These are phyloP conservation scores for Pseudomugil tenellus DNA, from an alignment of 2,797 vertebrate species.

Conservation along the genomic window DNA sequence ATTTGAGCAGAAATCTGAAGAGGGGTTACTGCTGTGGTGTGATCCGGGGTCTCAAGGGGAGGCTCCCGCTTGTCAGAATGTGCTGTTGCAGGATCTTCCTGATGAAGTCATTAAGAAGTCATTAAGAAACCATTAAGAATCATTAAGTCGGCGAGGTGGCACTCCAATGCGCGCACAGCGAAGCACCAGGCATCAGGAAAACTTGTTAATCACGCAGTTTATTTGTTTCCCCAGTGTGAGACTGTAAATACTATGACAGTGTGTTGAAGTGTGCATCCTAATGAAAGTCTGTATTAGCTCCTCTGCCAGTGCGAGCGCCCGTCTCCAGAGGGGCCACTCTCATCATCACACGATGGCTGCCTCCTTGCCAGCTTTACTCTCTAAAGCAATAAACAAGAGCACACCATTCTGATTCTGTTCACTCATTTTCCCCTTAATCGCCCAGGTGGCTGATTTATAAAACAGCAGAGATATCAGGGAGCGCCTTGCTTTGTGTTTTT, in stretches of 20 bases:
- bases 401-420: slow-evolving; percentile 56
- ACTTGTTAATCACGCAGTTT: slow-evolving; percentile 86
- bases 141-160: slow-evolving; percentile 84
- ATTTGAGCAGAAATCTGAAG: slow-evolving; percentile 65
- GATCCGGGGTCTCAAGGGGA: slow-evolving; percentile 75
- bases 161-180: slow-evolving; percentile 66
- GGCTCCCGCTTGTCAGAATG: slow-evolving; percentile 75
- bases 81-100: slow-evolving; percentile 82
- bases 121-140: slow-evolving; percentile 87
- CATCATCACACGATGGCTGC: slow-evolving; percentile 72
- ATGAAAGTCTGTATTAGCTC: slow-evolving; percentile 74
- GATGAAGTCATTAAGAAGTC: slow-evolving; percentile 88
- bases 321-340: slow-evolving; percentile 74
- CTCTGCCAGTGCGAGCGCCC: slow-evolving; percentile 60
- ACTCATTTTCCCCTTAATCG: slow-evolving; percentile 61
- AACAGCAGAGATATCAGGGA: slow-evolving; percentile 47
- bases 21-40: slow-evolving; percentile 57
- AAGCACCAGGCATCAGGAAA: slow-evolving; percentile 76
- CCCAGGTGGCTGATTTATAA: slow-evolving; percentile 70
- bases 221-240: slow-evolving; percentile 82
- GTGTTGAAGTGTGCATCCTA: slow-evolving; percentile 75
- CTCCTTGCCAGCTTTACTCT: slow-evolving; percentile 65
- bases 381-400: slow-evolving; percentile 76
- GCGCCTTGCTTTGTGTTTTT: slow-evolving; percentile 13
- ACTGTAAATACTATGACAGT: slow-evolving; percentile 81